Evolutionary conservation across 2,797 vertebrate species (phyloP).

Genomic region (Cephalopachus bancanus): DNA sequence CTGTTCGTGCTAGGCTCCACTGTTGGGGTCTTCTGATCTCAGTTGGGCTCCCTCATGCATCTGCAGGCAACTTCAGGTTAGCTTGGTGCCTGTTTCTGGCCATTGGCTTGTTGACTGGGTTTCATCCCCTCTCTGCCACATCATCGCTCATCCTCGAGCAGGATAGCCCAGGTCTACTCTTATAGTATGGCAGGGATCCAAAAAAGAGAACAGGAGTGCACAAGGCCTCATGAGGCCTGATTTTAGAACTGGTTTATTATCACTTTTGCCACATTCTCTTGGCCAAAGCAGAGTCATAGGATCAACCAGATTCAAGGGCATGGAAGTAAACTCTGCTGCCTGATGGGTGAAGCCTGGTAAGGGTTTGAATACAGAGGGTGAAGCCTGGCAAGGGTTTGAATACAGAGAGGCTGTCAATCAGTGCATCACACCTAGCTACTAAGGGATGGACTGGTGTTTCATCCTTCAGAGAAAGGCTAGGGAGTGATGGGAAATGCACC

Average conservation of each 20-base stretch:
- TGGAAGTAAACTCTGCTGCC: background rate
- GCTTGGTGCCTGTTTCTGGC: background rate
- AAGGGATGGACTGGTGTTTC: background rate
- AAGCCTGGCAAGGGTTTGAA: background rate
- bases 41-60: background rate
- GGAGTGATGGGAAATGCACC: background rate
- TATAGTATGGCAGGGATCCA: background rate
- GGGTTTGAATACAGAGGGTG: background rate
- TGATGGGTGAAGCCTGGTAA: background rate
- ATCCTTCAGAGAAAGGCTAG: background rate
- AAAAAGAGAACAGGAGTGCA: background rate
- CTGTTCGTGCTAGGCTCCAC: background rate
- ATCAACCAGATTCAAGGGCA: background rate
- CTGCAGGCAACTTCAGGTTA: background rate
- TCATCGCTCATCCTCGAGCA: background rate
- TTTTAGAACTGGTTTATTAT: background rate
- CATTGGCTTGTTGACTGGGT: background rate
- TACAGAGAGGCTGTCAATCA: background rate
- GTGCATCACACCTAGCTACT: accelerated
- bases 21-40: background rate
- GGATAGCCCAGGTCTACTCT: background rate
- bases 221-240: background rate
- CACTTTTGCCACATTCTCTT: background rate
- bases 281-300: background rate
- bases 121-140: accelerated